These are phyloP conservation scores for Dasypolia templi DNA, from an alignment of 2,888 invertebrate species.

Conservation along the genomic window DNA sequence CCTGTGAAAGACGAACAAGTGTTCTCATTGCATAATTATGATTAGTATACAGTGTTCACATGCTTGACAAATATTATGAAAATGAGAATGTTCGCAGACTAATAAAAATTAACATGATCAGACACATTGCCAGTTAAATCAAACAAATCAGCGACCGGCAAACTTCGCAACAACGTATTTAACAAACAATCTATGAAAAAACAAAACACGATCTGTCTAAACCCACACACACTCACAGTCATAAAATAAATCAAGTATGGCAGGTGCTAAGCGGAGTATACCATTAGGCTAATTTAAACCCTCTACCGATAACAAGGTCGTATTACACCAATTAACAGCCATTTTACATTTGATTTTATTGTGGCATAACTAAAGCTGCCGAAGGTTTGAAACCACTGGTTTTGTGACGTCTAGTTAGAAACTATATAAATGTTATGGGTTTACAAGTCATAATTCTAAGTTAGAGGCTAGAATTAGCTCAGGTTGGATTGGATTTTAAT, in stretches of 20 bases:
- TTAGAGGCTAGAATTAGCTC: conserved; percentile 36
- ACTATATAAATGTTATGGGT: conserved; percentile 47
- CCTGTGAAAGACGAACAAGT: not conserved
- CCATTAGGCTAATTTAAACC: conserved; percentile 72
- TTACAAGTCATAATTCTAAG: conserved; percentile 46
- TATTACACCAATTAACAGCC: conserved; percentile 79
- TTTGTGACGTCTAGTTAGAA: conserved; percentile 54
- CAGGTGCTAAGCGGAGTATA: conserved; percentile 68
- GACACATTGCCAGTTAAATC: too few relatives aligned
- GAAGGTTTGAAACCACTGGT: conserved; percentile 76
- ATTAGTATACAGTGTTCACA: not conserved
- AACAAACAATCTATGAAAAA: not conserved
- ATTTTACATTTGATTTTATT: conserved; percentile 81
- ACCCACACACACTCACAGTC: conserved; percentile 35
- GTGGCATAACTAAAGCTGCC: conserved; percentile 77
- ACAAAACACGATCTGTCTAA: not conserved
- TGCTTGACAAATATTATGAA: not conserved
- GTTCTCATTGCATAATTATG: not conserved
- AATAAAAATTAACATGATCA: not conserved
- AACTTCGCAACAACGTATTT: not conserved
- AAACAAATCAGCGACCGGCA: not conserved
- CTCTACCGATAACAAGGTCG: conserved; percentile 79
- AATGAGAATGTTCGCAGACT: not conserved
- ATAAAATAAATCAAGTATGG: conserved; percentile 52
- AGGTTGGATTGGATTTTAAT: conserved; percentile 19